Conservation (phyloP, 2,113 vertebrate genomes). For the Oncorhynchus nerka region DNA sequence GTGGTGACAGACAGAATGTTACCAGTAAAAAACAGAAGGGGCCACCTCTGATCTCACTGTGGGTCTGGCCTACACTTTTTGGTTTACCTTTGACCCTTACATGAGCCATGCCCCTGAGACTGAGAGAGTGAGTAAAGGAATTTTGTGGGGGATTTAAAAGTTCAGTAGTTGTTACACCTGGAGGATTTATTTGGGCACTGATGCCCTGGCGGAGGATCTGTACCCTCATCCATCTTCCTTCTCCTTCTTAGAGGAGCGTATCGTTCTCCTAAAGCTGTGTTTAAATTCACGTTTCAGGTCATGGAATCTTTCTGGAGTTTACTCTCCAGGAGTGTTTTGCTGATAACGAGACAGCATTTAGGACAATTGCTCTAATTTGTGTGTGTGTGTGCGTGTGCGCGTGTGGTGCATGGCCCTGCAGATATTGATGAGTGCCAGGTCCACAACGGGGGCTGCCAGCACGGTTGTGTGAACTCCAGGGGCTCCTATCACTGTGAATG, state of each 20-base stretch:
- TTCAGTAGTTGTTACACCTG: conserved; percentile 66
- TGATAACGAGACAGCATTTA: conserved; percentile 52
- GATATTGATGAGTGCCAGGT: conserved; percentile 91
- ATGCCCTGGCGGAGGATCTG: conserved; percentile 32
- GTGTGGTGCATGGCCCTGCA: conserved; percentile 46
- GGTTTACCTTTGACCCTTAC: conserved; percentile 45
- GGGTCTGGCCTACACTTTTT: conserved; percentile 29
- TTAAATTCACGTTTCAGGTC: conserved; percentile 4
- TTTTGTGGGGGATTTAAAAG: conserved; percentile 63
- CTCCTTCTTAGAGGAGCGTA: conserved; percentile 23
- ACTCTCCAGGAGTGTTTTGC: conserved; percentile 8
- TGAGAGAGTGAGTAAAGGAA: conserved; percentile 46
- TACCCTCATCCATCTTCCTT: conserved; percentile 53
- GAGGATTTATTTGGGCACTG: conserved; percentile 49
- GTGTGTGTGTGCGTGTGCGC: not conserved
- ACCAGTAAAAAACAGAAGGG: conserved; percentile 36
- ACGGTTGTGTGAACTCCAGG: conserved; percentile 88
- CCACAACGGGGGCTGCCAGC: conserved; percentile 95
- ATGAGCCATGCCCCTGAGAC: conserved; percentile 21
- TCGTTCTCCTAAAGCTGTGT: conserved; percentile 35
- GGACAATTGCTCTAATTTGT: conserved; percentile 45
- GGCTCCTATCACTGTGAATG: conserved; percentile 90
- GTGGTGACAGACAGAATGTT: conserved; percentile 3
- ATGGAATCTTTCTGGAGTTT: conserved; percentile 10
- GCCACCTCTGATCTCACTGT: conserved; percentile 27